These are phyloP conservation scores for Henricia sp. DNA, from an alignment of 53 echinoderm and acorn worm genomes.

Conservation along the genomic window DNA sequence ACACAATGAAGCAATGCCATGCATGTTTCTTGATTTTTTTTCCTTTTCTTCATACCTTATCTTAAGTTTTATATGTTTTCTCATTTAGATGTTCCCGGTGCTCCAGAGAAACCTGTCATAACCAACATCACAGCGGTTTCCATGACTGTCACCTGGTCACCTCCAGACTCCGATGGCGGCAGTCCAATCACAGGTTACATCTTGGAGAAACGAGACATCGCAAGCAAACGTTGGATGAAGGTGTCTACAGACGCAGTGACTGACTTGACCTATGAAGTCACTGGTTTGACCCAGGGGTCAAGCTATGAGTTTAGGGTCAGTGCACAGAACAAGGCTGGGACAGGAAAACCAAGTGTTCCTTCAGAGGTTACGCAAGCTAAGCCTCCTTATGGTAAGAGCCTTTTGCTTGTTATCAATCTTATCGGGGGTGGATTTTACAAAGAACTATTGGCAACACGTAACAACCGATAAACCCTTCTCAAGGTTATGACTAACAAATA, in stretches of 20 bases:
- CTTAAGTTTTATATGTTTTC: no score
- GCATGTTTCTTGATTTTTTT: no score
- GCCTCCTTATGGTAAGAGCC: constrained; percentile 85
- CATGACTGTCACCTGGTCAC: constrained; percentile 89
- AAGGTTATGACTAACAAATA: no score
- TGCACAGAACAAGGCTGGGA: constrained; percentile 81
- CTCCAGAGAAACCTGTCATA: constrained; percentile 77
- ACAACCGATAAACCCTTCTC: no score
- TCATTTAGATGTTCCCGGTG: constrained; percentile 79
- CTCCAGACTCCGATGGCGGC: constrained; percentile 91
- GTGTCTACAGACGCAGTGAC: constrained; percentile 62
- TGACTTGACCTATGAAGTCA: constrained; percentile 69
- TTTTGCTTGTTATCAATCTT: no score
- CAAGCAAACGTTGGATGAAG: constrained; percentile 77
- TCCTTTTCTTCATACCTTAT: no score
- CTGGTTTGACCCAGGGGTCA: constrained; percentile 69
- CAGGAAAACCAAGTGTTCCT: constrained; percentile 74
- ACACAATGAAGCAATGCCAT: no score
- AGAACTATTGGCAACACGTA: no score
- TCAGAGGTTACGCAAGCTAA: constrained; percentile 70
- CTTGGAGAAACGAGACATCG: constrained; percentile 77
- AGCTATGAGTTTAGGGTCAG: constrained; percentile 82
- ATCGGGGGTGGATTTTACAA: no score
- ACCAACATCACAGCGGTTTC: constrained; percentile 75
- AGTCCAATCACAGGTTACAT: constrained; percentile 89